These are phyloP conservation scores for Chlorops oryzae DNA, from an alignment of 1,140 invertebrate species.

Conservation along the genomic window DNA sequence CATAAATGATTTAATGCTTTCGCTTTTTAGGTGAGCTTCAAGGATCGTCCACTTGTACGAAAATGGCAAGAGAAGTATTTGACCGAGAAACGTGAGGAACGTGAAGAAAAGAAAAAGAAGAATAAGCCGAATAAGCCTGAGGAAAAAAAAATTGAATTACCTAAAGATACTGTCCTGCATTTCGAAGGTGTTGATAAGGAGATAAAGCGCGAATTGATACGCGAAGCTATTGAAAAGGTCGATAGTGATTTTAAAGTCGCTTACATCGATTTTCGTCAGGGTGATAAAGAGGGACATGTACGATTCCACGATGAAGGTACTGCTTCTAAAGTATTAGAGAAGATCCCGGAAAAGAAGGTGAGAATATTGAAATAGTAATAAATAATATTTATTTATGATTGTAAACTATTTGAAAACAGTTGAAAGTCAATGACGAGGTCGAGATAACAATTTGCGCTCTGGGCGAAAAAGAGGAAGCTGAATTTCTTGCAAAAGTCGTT, in stretches of 20 bases:
- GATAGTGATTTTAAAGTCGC: slow-evolving; percentile 56
- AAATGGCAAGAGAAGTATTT: slow-evolving; percentile 68
- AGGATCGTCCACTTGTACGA: slow-evolving; percentile 62
- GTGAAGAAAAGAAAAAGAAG: slow-evolving; percentile 45
- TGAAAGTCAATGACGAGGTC: slow-evolving; percentile 49
- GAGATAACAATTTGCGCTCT: slow-evolving; percentile 56
- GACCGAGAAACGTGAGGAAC: slow-evolving; percentile 64
- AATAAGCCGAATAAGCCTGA: slow-evolving; percentile 51
- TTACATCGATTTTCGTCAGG: slow-evolving; percentile 69
- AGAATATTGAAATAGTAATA: neutral
- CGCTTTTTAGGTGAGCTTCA: slow-evolving; percentile 56
- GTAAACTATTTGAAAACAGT: slow-evolving; percentile 14
- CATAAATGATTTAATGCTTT: neutral
- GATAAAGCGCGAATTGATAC: slow-evolving; percentile 65
- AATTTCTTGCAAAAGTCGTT: slow-evolving; percentile 58
- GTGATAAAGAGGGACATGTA: slow-evolving; percentile 65
- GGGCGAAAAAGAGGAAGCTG: slow-evolving; percentile 64
- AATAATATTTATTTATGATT: neutral
- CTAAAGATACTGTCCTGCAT: slow-evolving; percentile 64
- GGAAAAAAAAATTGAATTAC: slow-evolving; percentile 51
- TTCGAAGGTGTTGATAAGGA: slow-evolving; percentile 58
- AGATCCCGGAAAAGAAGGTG: slow-evolving; percentile 57
- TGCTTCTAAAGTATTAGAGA: slow-evolving; percentile 60
- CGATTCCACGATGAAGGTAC: slow-evolving; percentile 63
- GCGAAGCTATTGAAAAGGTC: slow-evolving; percentile 57